Evolutionary conservation across 2,113 vertebrate genomes (phyloP).

Genomic region (Marcusenius ussheri): DNA sequence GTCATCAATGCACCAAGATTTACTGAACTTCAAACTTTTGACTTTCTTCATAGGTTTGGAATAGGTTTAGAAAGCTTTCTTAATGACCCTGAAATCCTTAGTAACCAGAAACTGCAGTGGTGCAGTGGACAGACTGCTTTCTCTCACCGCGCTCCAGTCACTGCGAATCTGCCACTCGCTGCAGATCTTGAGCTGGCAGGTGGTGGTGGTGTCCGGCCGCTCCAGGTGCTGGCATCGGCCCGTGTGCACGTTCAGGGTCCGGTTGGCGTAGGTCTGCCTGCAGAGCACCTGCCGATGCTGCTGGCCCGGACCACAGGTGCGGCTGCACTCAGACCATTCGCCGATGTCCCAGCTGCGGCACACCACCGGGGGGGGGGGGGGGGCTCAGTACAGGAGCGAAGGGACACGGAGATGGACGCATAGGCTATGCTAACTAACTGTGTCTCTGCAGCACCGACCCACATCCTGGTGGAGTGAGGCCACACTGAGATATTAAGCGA

Average conservation of each 20-base stretch:
- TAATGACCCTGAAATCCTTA: neutral
- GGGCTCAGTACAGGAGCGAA: neutral
- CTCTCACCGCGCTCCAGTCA: constrained; percentile 85
- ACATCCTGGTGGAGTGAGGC: neutral
- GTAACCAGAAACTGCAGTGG: neutral
- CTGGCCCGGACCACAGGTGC: constrained; percentile 84
- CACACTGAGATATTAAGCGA: neutral
- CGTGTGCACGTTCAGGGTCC: constrained; percentile 76
- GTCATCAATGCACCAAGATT: neutral
- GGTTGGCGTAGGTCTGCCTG: constrained; percentile 84
- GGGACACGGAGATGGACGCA: neutral
- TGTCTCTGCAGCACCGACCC: neutral
- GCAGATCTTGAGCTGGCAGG: constrained; percentile 98
- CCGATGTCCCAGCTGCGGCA: constrained; percentile 87
- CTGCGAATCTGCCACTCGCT: constrained; percentile 94
- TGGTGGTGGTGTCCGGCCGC: constrained; percentile 79
- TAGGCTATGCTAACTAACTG: neutral
- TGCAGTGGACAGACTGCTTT: neutral
- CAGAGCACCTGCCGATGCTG: constrained; percentile 93
- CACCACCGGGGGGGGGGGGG: neutral
- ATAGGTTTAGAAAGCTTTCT: neutral
- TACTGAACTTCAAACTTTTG: neutral
- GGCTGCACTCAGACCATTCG: constrained; percentile 97
- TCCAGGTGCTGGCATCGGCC: constrained; percentile 81
- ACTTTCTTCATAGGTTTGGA: neutral